Evolutionary conservation across 2,797 vertebrate species (phyloP), one percentile per base, ranked within the genome.

Genomic region (Mormyrus hasselquistii): DNA sequence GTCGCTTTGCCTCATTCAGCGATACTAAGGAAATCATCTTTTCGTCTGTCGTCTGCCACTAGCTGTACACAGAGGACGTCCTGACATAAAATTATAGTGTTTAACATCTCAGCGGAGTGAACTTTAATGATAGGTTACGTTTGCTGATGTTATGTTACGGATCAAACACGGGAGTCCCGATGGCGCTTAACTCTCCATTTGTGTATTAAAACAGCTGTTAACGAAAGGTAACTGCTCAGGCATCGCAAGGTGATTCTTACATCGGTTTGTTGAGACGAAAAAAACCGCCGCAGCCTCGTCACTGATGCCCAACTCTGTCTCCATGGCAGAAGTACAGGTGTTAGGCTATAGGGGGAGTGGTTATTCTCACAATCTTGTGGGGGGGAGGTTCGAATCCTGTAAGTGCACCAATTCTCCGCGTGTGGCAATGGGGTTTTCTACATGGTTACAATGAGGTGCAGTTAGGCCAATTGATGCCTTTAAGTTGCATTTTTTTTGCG

Each of bases 71-170:
- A 14, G 47, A 84, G 47, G 41, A 84, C 4, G 44, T 44, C 47
- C 38, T 12, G 82, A 84, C 8, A 22, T 50, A 25, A 84, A 84
- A 84, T 84, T 84, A 84, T 9, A 84, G 82, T 49, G 47, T 47
- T 49, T 84, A 49, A 84, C 41, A 25, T 50, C 82, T 47, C 41
- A 50, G 82, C 47, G 3, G 82, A 12, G 82, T 12, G 44, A 22
- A 49, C 47, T 84, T 84, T 84, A 84, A 84, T 84, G 44, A 49
- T 25, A 84, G 82, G 82, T 50, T 84, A 84, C 4, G 8, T 84
- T 84, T 25, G 82, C n/a, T 47, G 41, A 84, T 84, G 82, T 84
- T 47, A 50, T 44, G 38, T 84, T 50, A 84, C 41, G 76, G 44
- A 16, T 49, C 76, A 47, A 44, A 82, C 76, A 47, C 19, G 2